phyloP scores from a whole-genome alignment of 2,888 invertebrate genomes.

The Heliconius ethilla region DNA sequence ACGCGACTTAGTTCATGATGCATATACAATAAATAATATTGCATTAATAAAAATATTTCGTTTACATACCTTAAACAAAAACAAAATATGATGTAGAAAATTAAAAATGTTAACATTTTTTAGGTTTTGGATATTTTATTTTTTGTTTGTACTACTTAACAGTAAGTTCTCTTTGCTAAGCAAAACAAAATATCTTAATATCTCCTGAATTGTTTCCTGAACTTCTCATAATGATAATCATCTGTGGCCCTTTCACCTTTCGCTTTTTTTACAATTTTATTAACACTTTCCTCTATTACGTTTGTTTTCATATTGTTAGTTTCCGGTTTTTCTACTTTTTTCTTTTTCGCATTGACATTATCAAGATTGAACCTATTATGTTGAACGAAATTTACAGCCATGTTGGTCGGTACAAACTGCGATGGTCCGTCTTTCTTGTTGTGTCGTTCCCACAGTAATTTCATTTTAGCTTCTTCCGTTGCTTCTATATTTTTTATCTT shows the following conservation, averaged over 20 bases:
- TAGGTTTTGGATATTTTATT: no score
- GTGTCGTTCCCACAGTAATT: slow-evolving; percentile 92
- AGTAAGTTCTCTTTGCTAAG: neutral
- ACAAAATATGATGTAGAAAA: no score
- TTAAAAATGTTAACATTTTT: no score
- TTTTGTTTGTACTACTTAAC: no score
- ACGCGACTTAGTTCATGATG: no score
- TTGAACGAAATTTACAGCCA: slow-evolving; percentile 99
- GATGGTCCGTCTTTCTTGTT: slow-evolving; percentile 96
- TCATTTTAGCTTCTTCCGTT: slow-evolving; percentile 98
- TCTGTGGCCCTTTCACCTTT: slow-evolving; percentile 96
- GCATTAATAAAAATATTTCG: no score
- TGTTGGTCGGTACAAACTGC: slow-evolving; percentile 97
- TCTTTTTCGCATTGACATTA: slow-evolving; percentile 83
- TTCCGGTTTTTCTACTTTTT: slow-evolving; percentile 81
- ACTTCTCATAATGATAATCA: slow-evolving; percentile 98
- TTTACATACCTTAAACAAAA: no score
- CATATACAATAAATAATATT: no score
- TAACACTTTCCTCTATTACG: slow-evolving; percentile 75
- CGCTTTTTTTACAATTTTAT: slow-evolving; percentile 83
- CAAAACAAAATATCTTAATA: slow-evolving; percentile 64
- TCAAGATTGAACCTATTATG: slow-evolving; percentile 98
- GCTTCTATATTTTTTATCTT: slow-evolving; percentile 99
- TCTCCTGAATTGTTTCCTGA: slow-evolving; percentile 96
- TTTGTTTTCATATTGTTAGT: slow-evolving; percentile 63